Percentiles rank a stretch among this genome's conserved stretches.
Conservation (phyloP, 2,797 vertebrate species). For the Hephaestus fuliginosus region DNA sequence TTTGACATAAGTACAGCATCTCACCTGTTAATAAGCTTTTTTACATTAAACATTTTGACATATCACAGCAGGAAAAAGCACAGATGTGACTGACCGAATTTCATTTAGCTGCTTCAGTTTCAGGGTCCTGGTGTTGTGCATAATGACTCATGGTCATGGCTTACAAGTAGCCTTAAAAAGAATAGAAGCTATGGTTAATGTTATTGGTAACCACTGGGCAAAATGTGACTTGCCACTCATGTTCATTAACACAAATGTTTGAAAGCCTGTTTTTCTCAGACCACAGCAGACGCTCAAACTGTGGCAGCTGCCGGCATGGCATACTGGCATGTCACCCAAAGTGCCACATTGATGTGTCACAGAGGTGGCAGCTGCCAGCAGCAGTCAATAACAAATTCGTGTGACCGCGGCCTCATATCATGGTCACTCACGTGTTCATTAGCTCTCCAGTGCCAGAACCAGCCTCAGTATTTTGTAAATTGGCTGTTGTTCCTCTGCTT, state of each 20-base stretch:
- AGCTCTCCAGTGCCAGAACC: neutral
- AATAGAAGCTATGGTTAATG: neutral
- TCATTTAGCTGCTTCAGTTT: neutral
- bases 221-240: neutral
- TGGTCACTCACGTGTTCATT: neutral
- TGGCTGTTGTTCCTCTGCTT: neutral
- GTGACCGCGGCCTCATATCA: neutral
- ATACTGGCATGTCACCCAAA: neutral
- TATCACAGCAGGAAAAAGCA: neutral
- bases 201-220: too few relatives aligned
- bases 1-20: neutral
- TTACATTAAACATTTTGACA: neutral
- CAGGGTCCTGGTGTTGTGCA: neutral
- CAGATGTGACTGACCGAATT: neutral
- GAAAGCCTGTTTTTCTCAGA: neutral
- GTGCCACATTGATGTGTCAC: neutral
- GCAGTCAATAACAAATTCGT: neutral
- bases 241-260: neutral
- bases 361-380: constrained; percentile 7
- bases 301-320: neutral
- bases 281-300: neutral
- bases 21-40: neutral
- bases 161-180: neutral
- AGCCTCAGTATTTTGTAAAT: neutral
- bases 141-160: neutral